Evolutionary conservation across 1,140 invertebrate genomes (phyloP).

Genomic region (Chlorops oryzae): DNA sequence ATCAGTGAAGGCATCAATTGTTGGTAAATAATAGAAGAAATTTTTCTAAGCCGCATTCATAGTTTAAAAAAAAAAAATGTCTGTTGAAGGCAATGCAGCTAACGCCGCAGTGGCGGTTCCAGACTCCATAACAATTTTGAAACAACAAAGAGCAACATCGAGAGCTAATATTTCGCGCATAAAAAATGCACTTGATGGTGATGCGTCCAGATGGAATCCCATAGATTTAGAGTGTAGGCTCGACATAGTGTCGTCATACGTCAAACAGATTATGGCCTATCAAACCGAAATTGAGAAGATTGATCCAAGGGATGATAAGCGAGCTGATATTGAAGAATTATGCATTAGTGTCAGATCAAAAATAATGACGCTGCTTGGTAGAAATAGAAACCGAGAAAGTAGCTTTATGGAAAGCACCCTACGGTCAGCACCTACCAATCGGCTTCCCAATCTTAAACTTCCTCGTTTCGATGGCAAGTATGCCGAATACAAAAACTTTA

Average conservation of each 20-base stretch:
- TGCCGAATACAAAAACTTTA: conserved; percentile 4
- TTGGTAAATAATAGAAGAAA: too few relatives aligned
- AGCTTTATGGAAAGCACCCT: background rate
- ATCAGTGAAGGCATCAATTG: too few relatives aligned
- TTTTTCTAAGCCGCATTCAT: too few relatives aligned
- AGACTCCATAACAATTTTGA: too few relatives aligned
- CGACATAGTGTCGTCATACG: background rate
- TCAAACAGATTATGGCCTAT: background rate
- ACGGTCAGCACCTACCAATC: background rate
- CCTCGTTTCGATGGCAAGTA: conserved; percentile 7
- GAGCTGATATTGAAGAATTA: background rate
- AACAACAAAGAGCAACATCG: too few relatives aligned
- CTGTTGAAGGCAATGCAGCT: too few relatives aligned
- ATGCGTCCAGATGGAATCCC: too few relatives aligned
- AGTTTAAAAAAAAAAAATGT: too few relatives aligned
- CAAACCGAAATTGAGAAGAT: background rate
- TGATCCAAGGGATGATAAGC: background rate
- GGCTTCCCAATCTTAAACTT: conserved; percentile 2
- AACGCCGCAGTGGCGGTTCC: too few relatives aligned
- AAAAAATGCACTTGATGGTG: too few relatives aligned
- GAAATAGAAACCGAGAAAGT: background rate
- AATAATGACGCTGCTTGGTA: background rate
- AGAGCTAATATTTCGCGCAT: too few relatives aligned
- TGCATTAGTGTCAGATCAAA: background rate
- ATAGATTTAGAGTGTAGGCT: conserved; percentile 2